These are phyloP conservation scores for Anseranas semipalmata DNA, from an alignment of 2,113 vertebrate species.

Conservation along the genomic window DNA sequence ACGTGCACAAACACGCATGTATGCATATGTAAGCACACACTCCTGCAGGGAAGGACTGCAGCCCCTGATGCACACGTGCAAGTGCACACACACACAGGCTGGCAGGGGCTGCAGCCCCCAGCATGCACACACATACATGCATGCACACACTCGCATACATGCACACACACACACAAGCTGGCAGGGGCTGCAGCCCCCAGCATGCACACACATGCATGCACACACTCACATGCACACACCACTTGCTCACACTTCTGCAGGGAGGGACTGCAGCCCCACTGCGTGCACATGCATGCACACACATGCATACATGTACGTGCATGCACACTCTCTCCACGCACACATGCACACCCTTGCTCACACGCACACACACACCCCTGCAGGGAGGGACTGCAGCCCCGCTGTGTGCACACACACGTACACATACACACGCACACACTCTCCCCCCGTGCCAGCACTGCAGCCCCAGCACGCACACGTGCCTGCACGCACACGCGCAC, in stretches of 20 bases:
- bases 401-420: not conserved
- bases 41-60: not conserved
- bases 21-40: too few relatives aligned
- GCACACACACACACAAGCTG: too few relatives aligned
- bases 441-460: not conserved
- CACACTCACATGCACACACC: not conserved
- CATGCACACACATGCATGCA: too few relatives aligned
- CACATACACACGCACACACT: too few relatives aligned
- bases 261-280: not conserved
- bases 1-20: not conserved
- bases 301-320: too few relatives aligned
- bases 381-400: not conserved
- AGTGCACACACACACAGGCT: not conserved
- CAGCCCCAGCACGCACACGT: not conserved
- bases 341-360: not conserved
- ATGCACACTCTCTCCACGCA: too few relatives aligned
- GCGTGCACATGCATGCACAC: not conserved
- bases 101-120: too few relatives aligned
- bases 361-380: not conserved
- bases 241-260: not conserved
- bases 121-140: too few relatives aligned
- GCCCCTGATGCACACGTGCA: not conserved
- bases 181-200: not conserved
- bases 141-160: too few relatives aligned
- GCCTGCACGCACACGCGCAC: not conserved